Evolutionary conservation across 2,888 invertebrate species (phyloP), one percentile per base, ranked within the genome.

Genomic region (Linnaemya tessellans): DNA sequence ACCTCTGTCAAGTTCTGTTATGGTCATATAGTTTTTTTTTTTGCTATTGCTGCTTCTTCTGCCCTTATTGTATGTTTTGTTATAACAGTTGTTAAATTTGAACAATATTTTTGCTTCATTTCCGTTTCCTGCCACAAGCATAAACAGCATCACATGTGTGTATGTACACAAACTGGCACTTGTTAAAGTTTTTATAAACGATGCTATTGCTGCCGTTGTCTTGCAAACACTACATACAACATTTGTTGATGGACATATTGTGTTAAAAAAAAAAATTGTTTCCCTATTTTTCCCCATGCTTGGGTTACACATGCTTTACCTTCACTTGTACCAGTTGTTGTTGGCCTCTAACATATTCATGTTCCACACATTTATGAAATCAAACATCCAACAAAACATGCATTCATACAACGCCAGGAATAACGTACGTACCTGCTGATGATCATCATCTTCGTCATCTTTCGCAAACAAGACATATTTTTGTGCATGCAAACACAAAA

Each of bases 81-180:
- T 70, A 65, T 75, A 79, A 82, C 85, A 85, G 85, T 85, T 85
- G 85, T 75, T 82, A 70, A 85, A 81, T 82, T 65, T 41, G 58
- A 65, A 75, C 68, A 81, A 79, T 82, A 85, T 82, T 85, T 85
- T 85, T 82, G 79, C 79, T 79, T 85, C 74, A 82, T 85, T 82
- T 85, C 82, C 85, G 82, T 82, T 85, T 85, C 82, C 85, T 81
- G 82, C 85, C 79, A 82, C 82, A 85, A 75, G 38, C 79, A 79
- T 65, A 38, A 82, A 78, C 4, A 68, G 1, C 51, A 51, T 10
- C 18, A 20, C 10, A 30, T 22, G 51, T 9, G 22, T 20, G 15
- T 15, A 71, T 22, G 20, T 20, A 15, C 62, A 18, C 41, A 8
- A 30, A 30, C 30, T 30, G 58, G 49, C 64, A 64, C 43, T 68